Evolutionary conservation across 2,113 vertebrate genomes (phyloP).

Genomic region (Plotosus lineatus): DNA sequence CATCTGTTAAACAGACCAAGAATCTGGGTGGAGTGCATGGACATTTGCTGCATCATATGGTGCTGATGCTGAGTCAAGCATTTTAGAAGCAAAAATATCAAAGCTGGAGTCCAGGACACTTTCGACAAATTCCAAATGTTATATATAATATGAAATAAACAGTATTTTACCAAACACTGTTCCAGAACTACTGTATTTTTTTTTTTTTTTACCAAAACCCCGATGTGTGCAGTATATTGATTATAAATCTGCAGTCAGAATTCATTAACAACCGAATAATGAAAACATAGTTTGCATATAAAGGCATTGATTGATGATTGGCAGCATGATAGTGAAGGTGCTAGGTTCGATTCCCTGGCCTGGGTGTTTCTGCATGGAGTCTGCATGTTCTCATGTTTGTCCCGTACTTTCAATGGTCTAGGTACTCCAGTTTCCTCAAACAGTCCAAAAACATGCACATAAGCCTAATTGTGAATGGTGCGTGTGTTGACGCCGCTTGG

Average conservation of each 20-base stretch:
- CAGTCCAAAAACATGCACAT: too few species aligned
- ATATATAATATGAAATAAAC: conserved; percentile 4
- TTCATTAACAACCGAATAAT: not conserved
- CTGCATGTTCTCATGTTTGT: too few species aligned
- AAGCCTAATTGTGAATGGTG: too few species aligned
- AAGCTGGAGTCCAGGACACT: conserved; percentile 3
- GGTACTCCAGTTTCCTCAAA: too few species aligned
- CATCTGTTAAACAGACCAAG: conserved; percentile 18
- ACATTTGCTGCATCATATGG: conserved; percentile 47
- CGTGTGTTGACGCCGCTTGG: too few species aligned
- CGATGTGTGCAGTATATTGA: not conserved
- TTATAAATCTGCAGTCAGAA: not conserved
- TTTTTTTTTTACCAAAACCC: not conserved
- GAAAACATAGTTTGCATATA: not conserved
- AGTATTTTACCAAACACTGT: conserved; percentile 1
- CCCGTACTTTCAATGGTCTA: too few species aligned
- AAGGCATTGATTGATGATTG: not conserved
- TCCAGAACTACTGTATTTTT: not conserved
- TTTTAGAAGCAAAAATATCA: conserved; percentile 18
- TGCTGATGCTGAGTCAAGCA: conserved; percentile 32
- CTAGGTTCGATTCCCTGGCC: too few species aligned
- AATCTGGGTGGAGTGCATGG: conserved; percentile 30
- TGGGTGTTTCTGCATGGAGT: too few species aligned
- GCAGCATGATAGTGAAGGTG: too few species aligned
- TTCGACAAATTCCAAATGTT: conserved; percentile 7